Base-by-base conservation (phyloP, 2,888 invertebrate genomes). In the Cerceris rybyensis region DNA sequence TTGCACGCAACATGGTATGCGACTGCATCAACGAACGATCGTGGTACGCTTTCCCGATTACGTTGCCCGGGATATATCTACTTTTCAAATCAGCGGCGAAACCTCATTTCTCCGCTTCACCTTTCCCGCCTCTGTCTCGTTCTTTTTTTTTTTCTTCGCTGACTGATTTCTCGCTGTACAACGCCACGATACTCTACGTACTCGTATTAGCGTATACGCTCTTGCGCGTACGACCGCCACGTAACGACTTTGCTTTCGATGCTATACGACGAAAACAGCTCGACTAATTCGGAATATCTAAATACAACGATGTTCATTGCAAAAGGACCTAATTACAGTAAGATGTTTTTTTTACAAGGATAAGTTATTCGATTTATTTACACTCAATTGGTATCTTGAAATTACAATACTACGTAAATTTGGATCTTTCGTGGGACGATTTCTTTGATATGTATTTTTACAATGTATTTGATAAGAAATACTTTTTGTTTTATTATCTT, bases 81-180 rank as follows among this genome's bases (percentile, higher is more conserved):
- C 72, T 82, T 84, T 82, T 80, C 86, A 84, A 80, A 84, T 82
- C 80, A 72, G 46, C 64, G 64, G 17, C 73, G 68, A 71, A 80
- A 75, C 79, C 65, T 65, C 70, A 66, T 81, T 84, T 78, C 74
- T 69, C 67, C 69, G 63, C 69, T 78, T 70, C 66, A 57, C 76
- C 77, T 80, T 79, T 80, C 75, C 78, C 78, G 67, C 78, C 76
- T 77, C 68, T 59, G 63, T 74, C 41, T 16, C 70, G 17, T 49
- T 14, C 67, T 68, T 76, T 66, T 60, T 70, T 73, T 61, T 59
- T 67, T 6, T 52, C 66, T 7, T 65, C 70, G 60, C 67, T 73
- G 28, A 49, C 70, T 75, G 69, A 61, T 81, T 80, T 80, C 76
- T 76, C 76, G 71, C 68, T 49, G 55, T 52, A 54, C 69, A 72